phyloP scores from a whole-genome alignment of 1,140 invertebrate species.

The Drosophila trapezifrons region DNA sequence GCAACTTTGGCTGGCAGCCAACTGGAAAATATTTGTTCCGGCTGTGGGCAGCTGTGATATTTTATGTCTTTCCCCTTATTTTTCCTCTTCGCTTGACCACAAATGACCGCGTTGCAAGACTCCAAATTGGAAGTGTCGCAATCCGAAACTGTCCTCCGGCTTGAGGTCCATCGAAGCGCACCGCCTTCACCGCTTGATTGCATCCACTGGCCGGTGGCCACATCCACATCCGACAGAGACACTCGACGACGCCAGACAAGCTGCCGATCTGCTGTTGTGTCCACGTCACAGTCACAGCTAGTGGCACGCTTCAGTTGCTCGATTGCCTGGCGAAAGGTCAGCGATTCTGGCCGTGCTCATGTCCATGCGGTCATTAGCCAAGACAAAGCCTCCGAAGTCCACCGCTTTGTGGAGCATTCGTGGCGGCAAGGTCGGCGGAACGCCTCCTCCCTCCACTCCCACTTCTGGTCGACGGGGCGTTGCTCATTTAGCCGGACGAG shows the following conservation, averaged over 20 bases:
- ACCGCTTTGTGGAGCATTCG: constrained; percentile 47
- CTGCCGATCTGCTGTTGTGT: constrained; percentile 41
- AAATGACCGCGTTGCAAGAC: constrained; percentile 35
- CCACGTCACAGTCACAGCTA: constrained; percentile 29
- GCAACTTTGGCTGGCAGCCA: constrained; percentile 50
- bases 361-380: constrained; percentile 48
- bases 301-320: constrained; percentile 49
- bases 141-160: constrained; percentile 45
- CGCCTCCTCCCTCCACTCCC: not conserved
- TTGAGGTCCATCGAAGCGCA: constrained; percentile 66
- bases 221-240: constrained; percentile 36
- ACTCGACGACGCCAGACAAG: constrained; percentile 19
- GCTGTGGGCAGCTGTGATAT: constrained; percentile 37
- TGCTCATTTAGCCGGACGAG: constrained; percentile 35
- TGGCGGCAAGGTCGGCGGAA: constrained; percentile 52
- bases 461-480: constrained; percentile 27
- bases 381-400: constrained; percentile 24
- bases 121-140: constrained; percentile 68
- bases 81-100: constrained; percentile 25
- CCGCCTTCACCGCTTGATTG: constrained; percentile 68
- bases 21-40: constrained; percentile 64
- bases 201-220: constrained; percentile 46
- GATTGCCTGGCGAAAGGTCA: constrained; percentile 61
- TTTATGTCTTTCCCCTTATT: constrained; percentile 24
- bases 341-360: constrained; percentile 41